A percentile compares a stretch with the other conserved stretches of the same genome.
phyloP scores from a whole-genome alignment of 2,888 invertebrate genomes.

The Herminia tarsipennalis region DNA sequence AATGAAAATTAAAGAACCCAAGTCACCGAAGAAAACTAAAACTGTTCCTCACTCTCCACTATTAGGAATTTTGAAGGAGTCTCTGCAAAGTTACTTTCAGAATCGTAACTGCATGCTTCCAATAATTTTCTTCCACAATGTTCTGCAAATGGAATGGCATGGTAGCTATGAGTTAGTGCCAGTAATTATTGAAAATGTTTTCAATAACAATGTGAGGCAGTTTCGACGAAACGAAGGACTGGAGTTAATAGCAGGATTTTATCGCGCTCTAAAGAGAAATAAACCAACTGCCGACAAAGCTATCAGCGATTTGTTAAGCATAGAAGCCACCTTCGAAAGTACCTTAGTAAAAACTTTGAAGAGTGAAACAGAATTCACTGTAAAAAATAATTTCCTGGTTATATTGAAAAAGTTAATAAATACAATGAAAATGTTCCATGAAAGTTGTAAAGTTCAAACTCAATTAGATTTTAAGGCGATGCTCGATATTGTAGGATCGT shows the following conservation, averaged over 20 bases:
- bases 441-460: conserved; percentile 64
- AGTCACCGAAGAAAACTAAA: conserved; percentile 65
- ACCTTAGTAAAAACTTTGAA: conserved; percentile 70
- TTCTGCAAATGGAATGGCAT: conserved; percentile 88
- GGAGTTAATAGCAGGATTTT: conserved; percentile 88
- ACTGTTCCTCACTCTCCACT: conserved; percentile 44
- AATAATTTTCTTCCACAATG: conserved; percentile 87
- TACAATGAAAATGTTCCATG: conserved; percentile 77
- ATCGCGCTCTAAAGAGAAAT: conserved; percentile 83
- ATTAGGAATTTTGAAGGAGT: conserved; percentile 79
- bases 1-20: conserved; percentile 72
- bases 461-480: conserved; percentile 63
- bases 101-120: conserved; percentile 88
- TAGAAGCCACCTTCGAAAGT: conserved; percentile 79
- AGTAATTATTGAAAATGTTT: conserved; percentile 85
- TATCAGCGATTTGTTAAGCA: conserved; percentile 60
- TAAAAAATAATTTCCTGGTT: conserved; percentile 85
- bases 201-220: conserved; percentile 86
- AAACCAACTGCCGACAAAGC: conserved; percentile 66
- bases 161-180: conserved; percentile 87
- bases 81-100: conserved; percentile 86
- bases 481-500: conserved; percentile 55
- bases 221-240: conserved; percentile 89
- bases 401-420: conserved; percentile 84
- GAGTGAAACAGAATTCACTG: conserved; percentile 63